These are phyloP conservation scores for Sigmodon hispidus DNA, from an alignment of 2,113 vertebrate species.

Conservation along the genomic window DNA sequence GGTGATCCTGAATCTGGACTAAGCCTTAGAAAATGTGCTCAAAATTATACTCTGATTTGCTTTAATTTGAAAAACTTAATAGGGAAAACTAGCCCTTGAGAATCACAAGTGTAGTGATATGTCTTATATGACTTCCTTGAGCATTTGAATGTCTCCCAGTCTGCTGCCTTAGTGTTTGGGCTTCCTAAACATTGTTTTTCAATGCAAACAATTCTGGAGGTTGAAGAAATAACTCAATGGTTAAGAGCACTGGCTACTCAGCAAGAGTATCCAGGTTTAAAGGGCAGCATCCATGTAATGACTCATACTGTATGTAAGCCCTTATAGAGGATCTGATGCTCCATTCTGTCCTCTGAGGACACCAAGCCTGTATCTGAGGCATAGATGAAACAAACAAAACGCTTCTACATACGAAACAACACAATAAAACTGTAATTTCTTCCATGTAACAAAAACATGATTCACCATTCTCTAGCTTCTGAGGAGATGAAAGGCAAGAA, in stretches of 20 bases:
- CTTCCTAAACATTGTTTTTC: conserved; percentile 1
- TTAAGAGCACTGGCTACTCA: background rate
- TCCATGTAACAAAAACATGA: background rate
- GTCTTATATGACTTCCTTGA: background rate
- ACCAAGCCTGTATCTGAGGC: background rate
- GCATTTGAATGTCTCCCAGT: too few species aligned
- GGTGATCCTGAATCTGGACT: background rate
- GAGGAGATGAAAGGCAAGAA: background rate
- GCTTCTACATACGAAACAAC: background rate
- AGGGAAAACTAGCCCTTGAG: background rate
- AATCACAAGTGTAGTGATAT: background rate
- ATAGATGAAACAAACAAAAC: background rate
- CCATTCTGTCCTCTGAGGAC: background rate
- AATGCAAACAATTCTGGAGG: background rate
- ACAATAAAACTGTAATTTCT: background rate
- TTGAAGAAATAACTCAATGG: background rate
- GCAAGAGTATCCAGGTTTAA: background rate
- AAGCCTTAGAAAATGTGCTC: background rate
- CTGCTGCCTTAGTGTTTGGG: background rate
- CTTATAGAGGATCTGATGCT: background rate
- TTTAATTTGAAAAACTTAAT: conserved; percentile 16
- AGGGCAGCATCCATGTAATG: background rate
- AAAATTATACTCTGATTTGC: background rate
- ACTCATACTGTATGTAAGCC: background rate
- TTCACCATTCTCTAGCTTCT: background rate